Evolutionary conservation across 2,113 vertebrate genomes (phyloP), one percentile per base, ranked within the genome.

Genomic region (Columba janthina): DNA sequence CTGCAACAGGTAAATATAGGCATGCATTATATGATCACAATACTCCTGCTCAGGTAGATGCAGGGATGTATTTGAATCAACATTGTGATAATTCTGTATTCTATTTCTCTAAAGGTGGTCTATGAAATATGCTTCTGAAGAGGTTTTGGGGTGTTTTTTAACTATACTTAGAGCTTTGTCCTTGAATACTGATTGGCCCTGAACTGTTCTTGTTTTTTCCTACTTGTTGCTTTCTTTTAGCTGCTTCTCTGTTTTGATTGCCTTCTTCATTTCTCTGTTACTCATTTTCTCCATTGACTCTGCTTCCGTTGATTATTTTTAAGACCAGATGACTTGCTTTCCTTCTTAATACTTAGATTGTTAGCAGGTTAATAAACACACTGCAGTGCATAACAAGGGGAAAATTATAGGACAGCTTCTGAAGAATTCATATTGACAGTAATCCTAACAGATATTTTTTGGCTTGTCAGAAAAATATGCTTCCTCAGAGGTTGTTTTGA

Each of bases 401-500:
- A n/a, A 40, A 11, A 75, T 28, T 53, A 84, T 5, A 51, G 24
- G 29, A 34, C 15, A 74, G 18, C 3, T 11, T 88, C 21, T 62
- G 61, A 57, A 48, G 24, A 89, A 91, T 86, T 94, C 38, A 19
- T 80, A 56, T 53, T 79, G 24, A 73, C 44, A 66, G 36, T 74
- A 92, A 90, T 93, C 62, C 25, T 94, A 54, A 58, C 18, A 82
- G 75, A 71, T 42, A 85, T 83, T 8, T 82, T 96, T 74, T 64
- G 16, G 5, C 13, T 84, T 76, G 56, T 21, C 50, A 81, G 78
- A 60, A 65, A 92, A 80, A n/a, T 15, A 40, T 76, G 34, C 9
- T 69, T 96, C 72, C 80, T 95, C 71, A 83, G 75, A 89, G 62
- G 53, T 44, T 81, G 50, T 86, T 96, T 82, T 96, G 50, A 83